phyloP scores from a whole-genome alignment of 2,113 vertebrate genomes.

The Mobula birostris region DNA sequence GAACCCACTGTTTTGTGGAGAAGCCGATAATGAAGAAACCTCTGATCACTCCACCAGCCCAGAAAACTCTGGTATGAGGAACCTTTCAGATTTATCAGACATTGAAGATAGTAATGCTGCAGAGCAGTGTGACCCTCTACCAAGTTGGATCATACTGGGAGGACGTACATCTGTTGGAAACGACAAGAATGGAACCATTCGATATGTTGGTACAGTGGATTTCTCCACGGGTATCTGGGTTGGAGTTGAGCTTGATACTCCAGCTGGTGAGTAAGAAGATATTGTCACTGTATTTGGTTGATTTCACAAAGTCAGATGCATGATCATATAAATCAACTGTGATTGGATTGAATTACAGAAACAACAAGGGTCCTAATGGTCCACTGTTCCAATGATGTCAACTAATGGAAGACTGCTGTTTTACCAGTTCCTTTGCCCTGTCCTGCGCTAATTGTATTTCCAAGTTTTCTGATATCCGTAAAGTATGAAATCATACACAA shows the following conservation, averaged over 20 bases:
- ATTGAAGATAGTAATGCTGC: constrained; percentile 56
- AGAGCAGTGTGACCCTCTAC: constrained; percentile 50
- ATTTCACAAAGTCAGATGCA: neutral
- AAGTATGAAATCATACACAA: no score
- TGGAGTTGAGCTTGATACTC: constrained; percentile 67
- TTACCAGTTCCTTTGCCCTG: no score
- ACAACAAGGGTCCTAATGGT: neutral
- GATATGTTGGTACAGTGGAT: constrained; percentile 69
- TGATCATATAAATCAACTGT: neutral
- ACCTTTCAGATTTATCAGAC: constrained; percentile 51
- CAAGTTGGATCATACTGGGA: constrained; percentile 62
- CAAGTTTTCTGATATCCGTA: no score
- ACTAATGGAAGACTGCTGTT: no score
- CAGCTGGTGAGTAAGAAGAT: constrained; percentile 60
- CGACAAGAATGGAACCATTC: constrained; percentile 58
- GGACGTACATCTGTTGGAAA: constrained; percentile 69
- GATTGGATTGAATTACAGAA: neutral
- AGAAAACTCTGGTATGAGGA: constrained; percentile 41
- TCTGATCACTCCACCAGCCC: constrained; percentile 28
- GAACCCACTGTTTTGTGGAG: constrained; percentile 37
- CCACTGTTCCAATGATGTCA: neutral
- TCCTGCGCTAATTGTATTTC: no score
- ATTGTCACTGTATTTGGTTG: neutral
- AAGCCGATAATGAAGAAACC: constrained; percentile 9
- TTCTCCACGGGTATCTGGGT: constrained; percentile 75